Evolutionary conservation across 2,113 vertebrate species (phyloP), one percentile per base, ranked within the genome.

Genomic region (Uropsilus gracilis): DNA sequence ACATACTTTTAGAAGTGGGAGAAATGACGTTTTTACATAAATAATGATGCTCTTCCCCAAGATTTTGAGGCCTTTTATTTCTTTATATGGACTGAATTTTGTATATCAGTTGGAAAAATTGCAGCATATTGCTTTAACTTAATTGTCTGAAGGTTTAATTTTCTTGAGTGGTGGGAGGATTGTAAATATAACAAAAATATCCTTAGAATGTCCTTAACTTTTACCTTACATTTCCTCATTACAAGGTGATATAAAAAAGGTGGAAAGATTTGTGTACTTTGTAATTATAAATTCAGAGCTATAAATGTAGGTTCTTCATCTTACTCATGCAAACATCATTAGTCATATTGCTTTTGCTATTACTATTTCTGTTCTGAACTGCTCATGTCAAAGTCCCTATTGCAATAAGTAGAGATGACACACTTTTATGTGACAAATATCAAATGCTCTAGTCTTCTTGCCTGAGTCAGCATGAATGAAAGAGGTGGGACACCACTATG

Each of bases 141-240:
- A 26, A 86, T 90, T 93, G 83, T 63, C 88, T 78, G 44, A 5
- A 30, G 26, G 20, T 32, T 39, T 81, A 17, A 46, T 16, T 90
- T 63, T 76, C 72, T 68, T 85, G 46, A 75, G 44, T 91, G 61
- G 32, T 61, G 46, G 16, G 14, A 80, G 30, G 14, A 10, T 34
- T 89, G 20, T 53, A 48, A 93, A 64, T 83, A 71, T 90, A 88
- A 48, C 2, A 86, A 24, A 90, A 84, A 78, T n/a, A 37, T 63
- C 37, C 28, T 59, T 55, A 64, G 57, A 20, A 30, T 66, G 78
- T 64, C 30, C 42, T 76, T 44, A 83, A 84, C 11, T 26, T 68
- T 66, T 64, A 44, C 28, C 10, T 86, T 55, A 18, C 5, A 18
- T 32, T 55, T 87, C 39, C 34, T 87, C 46, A 37, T 55, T 37